These are phyloP conservation scores for Eutolmus rufibarbis DNA, from an alignment of 2,888 invertebrate genomes.

Conservation along the genomic window DNA sequence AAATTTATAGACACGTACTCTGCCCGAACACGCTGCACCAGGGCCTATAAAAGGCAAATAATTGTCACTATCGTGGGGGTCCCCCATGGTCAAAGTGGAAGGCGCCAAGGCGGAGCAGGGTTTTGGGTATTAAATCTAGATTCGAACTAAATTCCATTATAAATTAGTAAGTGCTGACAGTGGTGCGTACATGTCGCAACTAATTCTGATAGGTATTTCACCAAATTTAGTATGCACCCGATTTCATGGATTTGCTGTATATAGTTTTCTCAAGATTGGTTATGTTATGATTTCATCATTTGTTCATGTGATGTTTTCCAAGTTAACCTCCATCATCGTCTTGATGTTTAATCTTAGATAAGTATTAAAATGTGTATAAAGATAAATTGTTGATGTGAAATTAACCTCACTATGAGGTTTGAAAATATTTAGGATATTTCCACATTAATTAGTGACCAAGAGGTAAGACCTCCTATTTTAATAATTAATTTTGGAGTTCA, in stretches of 20 bases:
- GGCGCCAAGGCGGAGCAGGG: background rate
- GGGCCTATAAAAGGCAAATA: background rate
- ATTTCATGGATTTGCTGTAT: background rate
- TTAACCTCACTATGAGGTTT: background rate
- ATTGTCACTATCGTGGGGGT: background rate
- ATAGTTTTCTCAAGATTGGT: background rate
- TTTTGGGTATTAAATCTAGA: background rate
- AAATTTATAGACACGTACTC: background rate
- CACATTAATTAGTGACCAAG: background rate
- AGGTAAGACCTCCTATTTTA: no score
- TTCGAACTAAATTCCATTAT: background rate
- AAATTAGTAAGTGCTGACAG: background rate
- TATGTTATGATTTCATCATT: background rate
- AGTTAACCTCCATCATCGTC: background rate
- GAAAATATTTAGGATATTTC: background rate
- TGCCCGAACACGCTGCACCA: background rate
- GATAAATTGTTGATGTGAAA: background rate
- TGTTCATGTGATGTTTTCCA: background rate
- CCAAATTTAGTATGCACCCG: background rate
- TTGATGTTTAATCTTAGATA: background rate
- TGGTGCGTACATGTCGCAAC: background rate
- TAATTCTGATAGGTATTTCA: background rate
- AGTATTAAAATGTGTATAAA: background rate
- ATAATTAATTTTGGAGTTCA: no score
- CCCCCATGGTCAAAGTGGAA: background rate